Evolutionary conservation across 2,888 invertebrate genomes (phyloP).

Genomic region (Noctua janthina): DNA sequence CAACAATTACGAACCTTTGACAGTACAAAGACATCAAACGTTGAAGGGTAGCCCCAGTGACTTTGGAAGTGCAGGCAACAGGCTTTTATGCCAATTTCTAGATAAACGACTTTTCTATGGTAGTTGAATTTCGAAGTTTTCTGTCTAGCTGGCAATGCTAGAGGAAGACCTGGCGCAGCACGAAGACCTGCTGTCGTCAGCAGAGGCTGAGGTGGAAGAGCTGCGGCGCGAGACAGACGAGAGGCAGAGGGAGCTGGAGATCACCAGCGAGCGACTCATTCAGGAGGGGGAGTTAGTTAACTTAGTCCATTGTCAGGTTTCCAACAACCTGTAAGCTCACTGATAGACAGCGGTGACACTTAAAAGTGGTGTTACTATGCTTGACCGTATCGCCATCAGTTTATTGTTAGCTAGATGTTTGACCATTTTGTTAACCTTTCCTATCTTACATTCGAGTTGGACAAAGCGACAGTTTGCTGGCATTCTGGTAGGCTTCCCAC

Average conservation of each 20-base stretch:
- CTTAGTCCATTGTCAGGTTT: not conserved
- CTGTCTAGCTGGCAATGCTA: slow-evolving; percentile 74
- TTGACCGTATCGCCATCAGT: not conserved
- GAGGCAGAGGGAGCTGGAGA: slow-evolving; percentile 67
- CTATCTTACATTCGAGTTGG: not conserved
- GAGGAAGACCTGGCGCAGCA: slow-evolving; percentile 80
- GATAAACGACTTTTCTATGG: not conserved
- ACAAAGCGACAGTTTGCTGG: not conserved
- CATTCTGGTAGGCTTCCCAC: not conserved
- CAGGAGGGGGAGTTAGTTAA: slow-evolving; percentile 73
- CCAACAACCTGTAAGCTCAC: not conserved
- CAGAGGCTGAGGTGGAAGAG: slow-evolving; percentile 75
- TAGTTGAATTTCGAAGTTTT: not conserved
- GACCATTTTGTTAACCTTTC: not conserved
- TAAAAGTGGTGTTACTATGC: not conserved
- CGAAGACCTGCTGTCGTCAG: slow-evolving; percentile 75
- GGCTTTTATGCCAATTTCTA: not conserved
- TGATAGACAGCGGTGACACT: not conserved
- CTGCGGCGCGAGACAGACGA: slow-evolving; percentile 74
- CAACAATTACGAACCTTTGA: not conserved
- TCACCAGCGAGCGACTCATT: slow-evolving; percentile 68
- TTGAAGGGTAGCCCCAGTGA: not conserved
- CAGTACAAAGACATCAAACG: not conserved
- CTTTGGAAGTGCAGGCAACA: not conserved
- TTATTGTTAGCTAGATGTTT: not conserved